Evolutionary conservation across 2,113 vertebrate species (phyloP), one percentile per base, ranked within the genome.

Genomic region (Arvicanthis niloticus): DNA sequence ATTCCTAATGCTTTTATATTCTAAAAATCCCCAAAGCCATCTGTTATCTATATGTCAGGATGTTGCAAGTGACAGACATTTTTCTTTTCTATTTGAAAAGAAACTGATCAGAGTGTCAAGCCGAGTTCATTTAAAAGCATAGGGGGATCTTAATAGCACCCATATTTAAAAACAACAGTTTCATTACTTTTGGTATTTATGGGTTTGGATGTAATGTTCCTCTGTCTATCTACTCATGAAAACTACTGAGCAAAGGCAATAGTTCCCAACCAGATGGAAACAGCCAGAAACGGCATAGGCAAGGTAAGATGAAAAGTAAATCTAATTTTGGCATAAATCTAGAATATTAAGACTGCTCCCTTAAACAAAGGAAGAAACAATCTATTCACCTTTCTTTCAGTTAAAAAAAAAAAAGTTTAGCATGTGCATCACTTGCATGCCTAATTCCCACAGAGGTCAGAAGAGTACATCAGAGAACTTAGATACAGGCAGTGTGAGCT

Each of bases 31-130:
- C 81, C 48, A 68, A 34, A 91, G 42, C 91, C 96, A 98, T 98
- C 97, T 98, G 93, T 98, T 98, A 96, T 96, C 77, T 97, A 73
- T 34, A 2, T 86, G 94, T 97, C 96, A 98, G 65, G 42, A 87
- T 97, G 51, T 29, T 98, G 82, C 34, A 94, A 96, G 91, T 91
- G 93, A 97, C 45, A 97, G 81, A 97, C 85, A 98, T 97, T 97
- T 98, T 97, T 94, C 58, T 96, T 94, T 97, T 97, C 96, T 96
- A 96, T 97, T 96, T 72, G 65, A 92, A 58, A 87, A 97, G 37
- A 97, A 96, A 98, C 97, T 95, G 92, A 96, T 91, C 95, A 78
- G 96, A 97, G 92, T 95, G 67, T 85, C 81, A 45, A 95, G 10
- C 70, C 90, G 97, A 98, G 45, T 88, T 97, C 96, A 94, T 58